phyloP scores from a whole-genome alignment of 2,797 vertebrate genomes.

The Perodicticus potto region DNA sequence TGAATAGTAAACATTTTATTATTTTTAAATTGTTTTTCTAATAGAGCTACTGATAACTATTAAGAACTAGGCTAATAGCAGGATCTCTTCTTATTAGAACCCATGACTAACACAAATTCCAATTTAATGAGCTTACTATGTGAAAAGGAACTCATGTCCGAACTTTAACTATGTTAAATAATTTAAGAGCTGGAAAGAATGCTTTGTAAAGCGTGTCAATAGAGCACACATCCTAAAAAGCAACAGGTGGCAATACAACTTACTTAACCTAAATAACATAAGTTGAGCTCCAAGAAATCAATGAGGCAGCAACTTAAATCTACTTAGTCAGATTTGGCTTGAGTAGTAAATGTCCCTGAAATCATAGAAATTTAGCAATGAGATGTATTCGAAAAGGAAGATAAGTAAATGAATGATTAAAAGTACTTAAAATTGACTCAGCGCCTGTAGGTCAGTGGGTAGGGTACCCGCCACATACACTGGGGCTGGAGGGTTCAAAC shows the following conservation, averaged over 20 bases:
- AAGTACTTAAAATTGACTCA: background rate
- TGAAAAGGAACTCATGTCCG: background rate
- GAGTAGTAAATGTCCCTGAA: conserved; percentile 71
- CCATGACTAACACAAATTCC: conserved; percentile 27
- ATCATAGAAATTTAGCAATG: conserved; percentile 73
- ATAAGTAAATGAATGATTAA: conserved; percentile 78
- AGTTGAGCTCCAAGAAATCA: background rate
- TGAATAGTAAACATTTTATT: conserved; percentile 5
- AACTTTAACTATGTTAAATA: background rate
- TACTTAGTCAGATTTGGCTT: conserved; percentile 63
- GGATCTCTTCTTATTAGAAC: conserved; percentile 3
- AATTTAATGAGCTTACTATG: background rate
- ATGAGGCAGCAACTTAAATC: background rate
- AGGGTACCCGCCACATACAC: too few species aligned
- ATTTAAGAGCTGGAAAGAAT: background rate
- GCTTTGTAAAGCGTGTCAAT: background rate
- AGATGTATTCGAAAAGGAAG: conserved; percentile 68
- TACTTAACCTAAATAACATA: background rate
- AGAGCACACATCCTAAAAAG: background rate
- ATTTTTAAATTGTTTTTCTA: conserved; percentile 42
- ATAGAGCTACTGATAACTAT: background rate
- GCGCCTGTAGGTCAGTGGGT: too few species aligned
- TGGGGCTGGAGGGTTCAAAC: too few species aligned
- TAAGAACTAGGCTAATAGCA: background rate
- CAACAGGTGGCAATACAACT: background rate